Evolutionary conservation across 2,113 vertebrate species (phyloP).

Genomic region (Caretta caretta): DNA sequence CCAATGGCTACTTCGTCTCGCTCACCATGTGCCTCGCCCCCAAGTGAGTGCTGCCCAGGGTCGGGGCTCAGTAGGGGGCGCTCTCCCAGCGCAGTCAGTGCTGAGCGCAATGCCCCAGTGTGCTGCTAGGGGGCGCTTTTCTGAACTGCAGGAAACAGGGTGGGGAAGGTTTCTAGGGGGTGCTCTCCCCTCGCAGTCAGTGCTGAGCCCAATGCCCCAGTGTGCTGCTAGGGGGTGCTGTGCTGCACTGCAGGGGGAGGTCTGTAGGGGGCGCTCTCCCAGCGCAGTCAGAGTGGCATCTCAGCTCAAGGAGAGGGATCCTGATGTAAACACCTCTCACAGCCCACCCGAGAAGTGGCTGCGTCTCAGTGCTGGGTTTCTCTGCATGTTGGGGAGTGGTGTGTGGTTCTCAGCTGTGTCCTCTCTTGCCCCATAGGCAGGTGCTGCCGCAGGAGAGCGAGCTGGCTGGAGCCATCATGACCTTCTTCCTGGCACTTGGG

Average conservation of each 20-base stretch:
- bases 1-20: slow-evolving; percentile 90
- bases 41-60: slow-evolving; percentile 80
- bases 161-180: not conserved
- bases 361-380: not conserved
- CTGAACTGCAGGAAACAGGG: not conserved
- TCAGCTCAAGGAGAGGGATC: not conserved
- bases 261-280: not conserved
- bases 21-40: slow-evolving; percentile 92
- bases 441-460: slow-evolving; percentile 85
- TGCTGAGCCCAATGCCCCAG: not conserved
- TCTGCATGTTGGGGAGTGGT: not conserved
- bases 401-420: not conserved
- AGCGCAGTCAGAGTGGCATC: not conserved
- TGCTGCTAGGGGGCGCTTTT: not conserved
- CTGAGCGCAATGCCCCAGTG: too few relatives aligned
- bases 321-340: not conserved
- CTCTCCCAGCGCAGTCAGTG: not conserved
- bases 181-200: not conserved
- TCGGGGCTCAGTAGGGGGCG: not conserved
- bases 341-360: not conserved
- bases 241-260: not conserved
- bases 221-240: not conserved
- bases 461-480: slow-evolving; percentile 89
- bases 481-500: slow-evolving; percentile 89
- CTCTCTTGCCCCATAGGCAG: slow-evolving; percentile 70